A percentile compares a stretch with the other conserved stretches of the same genome.
These are phyloP conservation scores for Oasisia sp. DNA, from an alignment of 2,888 invertebrate species.

Conservation along the genomic window DNA sequence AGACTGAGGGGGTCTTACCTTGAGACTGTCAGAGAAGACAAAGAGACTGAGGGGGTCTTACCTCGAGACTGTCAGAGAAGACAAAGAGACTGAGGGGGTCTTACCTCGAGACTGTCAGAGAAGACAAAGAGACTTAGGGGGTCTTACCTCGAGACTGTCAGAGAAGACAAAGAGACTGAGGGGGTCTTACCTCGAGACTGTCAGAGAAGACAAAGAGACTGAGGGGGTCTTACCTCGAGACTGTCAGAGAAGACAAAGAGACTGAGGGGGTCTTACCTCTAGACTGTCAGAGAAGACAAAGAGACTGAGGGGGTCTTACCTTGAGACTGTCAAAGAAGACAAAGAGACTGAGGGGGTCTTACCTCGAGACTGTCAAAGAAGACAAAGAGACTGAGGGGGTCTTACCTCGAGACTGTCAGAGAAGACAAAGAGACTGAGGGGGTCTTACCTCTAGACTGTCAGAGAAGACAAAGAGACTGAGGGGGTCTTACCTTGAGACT, in stretches of 20 bases:
- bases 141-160: constrained; percentile 64
- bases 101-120: constrained; percentile 91
- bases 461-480: too few relatives aligned
- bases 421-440: too few relatives aligned
- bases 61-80: too few relatives aligned
- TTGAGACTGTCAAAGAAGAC: constrained; percentile 94
- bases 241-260: constrained; percentile 13
- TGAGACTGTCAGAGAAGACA: not conserved
- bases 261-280: too few relatives aligned
- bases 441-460: too few relatives aligned
- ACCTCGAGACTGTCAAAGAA: too few relatives aligned
- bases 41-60: not conserved
- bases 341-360: constrained; percentile 81
- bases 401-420: too few relatives aligned
- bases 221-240: constrained; percentile 79
- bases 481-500: too few relatives aligned
- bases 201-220: constrained; percentile 91
- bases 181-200: constrained; percentile 82
- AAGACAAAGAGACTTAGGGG: constrained; percentile 90
- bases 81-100: constrained; percentile 27
- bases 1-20: constrained; percentile 86
- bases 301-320: constrained; percentile 68
- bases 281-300: not conserved
- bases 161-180: not conserved
- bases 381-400: too few relatives aligned